Base-by-base conservation (phyloP, 2,888 invertebrate genomes). In the Sclerodermus sp. region DNA sequence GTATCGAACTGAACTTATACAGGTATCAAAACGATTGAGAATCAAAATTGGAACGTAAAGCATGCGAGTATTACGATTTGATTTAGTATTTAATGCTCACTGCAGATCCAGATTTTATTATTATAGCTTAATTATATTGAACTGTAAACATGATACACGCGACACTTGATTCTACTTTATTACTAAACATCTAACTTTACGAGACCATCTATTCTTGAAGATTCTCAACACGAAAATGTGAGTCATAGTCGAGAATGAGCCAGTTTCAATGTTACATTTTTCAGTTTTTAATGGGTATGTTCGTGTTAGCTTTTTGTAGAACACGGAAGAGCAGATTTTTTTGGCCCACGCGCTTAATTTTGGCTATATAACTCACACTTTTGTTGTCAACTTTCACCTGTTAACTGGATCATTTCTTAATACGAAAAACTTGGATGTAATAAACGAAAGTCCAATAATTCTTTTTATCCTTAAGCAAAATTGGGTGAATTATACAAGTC, bases 241-340 rank as follows among this genome's bases (percentile, higher is more conserved):
- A 51, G 53, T 57, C 49, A 40, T 29, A 49, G 50, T 49, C 45
- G 45, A 49, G 44, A 16, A 16, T 41, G 45, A 30, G 42, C 12
- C 34, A 4, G 3, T 23, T 5, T 23, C 23, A 23, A 23, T 8
- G 23, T 23, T 12, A n/a, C 13, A 34, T 34, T 8, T 34, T 34
- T 40, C 40, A 47, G 50, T 47, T 14, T 5, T 31, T 50, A 53
- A 47, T 58, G 37, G 17, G 38, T 50, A 44, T 40, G 42, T 14
- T 62, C 37, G 54, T 49, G 42, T 53, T 46, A 39, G 49, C 51
- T 51, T 44, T 29, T 59, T 55, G 59, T 53, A 55, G 46, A 59
- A 46, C 57, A 51, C 57, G 55, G 59, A 62, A 59, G 59, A 59
- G 59, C 59, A 55, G 53, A 56, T 64, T 55, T 45, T 51, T 62